Evolutionary conservation across 2,113 vertebrate genomes (phyloP), one percentile per base, ranked within the genome.

Genomic region (Vireo altiloquus): DNA sequence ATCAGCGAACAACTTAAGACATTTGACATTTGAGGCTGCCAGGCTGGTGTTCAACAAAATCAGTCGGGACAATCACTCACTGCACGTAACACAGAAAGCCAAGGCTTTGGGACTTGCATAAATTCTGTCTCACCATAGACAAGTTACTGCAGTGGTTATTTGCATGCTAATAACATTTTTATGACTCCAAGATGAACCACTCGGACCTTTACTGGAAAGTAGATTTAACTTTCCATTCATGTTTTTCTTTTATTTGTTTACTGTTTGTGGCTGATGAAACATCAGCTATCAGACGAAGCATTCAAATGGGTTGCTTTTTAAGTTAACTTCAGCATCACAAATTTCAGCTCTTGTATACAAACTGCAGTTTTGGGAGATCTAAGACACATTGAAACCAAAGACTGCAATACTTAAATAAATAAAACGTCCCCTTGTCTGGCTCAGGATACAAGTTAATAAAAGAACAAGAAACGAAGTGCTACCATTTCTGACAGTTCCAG

Each of bases 291-390:
- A 85, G 35, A 61, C 69, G 37, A 84, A 52, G 2, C 5, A 78
- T 70, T 77, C 24, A 2, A 60, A 88, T 53, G 50, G 17, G 17
- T 50, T 65, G 18, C 5, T 91, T 92, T 86, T 89, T 30, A 57
- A 94, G 81, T 42, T 37, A 89, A 66, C 83, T 52, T 75, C 56
- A 60, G 23, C 20, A 89, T 27, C 65, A 85, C 68, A 25, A 54
- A 95, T 77, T 82, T 93, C 64, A 95, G 10, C 19, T 75, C 70
- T 87, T 94, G 94, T 95, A 89, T 84, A 90, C 59, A 87, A 92
- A 96, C 28, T 70, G 20, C 56, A 81, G 56, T 79, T 89, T 82
- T 66, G 42, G 46, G n/a, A 97, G 83, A 95, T 95, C 42, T 88
- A 69, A 94, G 57, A 24, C 33, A 74, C 23, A 44, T 4, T 39